Evolutionary conservation across 1,140 invertebrate genomes (phyloP), one percentile per base, ranked within the genome.

Genomic region (Aphaenogaster floridana): DNA sequence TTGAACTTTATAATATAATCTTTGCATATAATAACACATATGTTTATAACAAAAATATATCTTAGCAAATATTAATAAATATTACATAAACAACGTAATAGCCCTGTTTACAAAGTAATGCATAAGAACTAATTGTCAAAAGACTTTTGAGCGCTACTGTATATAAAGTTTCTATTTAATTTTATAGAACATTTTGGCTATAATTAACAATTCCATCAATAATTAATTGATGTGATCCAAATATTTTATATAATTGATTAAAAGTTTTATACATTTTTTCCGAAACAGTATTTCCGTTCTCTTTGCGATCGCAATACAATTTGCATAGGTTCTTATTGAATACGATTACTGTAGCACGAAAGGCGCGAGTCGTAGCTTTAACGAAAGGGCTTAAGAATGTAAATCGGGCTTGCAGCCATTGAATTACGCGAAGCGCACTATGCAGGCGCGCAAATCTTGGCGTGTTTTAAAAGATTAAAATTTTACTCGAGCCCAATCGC

Each of bases 401-500:
- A 71, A 81, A 71, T 69, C 78, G 48, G 9, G 36, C 36, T 45
- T 69, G 63, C 36, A 80, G n/a, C 48, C 61, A 80, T 42, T 81
- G 78, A 81, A 81, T 81, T 13, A 81, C 15, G 39, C 50, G 36
- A 28, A 3, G 48, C 15, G 48, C 45, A 34, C 64, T 71, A 57
- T 61, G 42, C 80, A 34, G 52, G 13, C n/a, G 28, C 7, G 69
- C 80, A 61, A 84, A 84, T 76, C 80, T 84, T 74, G 69, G 80
- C 69, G 69, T 69, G 28, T 61, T 84, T 84, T 84, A 84, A 84
- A 57, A 71, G 50, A 89, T 84, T 71, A 86, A 86, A 90, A 86
- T 78, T 90, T 86, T 54, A 66, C 54, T 9, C 45, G 34, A 8
- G 77, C 39, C 63, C 64, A 83, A 91, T 90, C 90, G 83, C 80